A percentile compares a stretch with the other conserved stretches of the same genome.
These are phyloP conservation scores for Lichenostomus cassidix DNA, from an alignment of 2,113 vertebrate genomes.

Conservation along the genomic window DNA sequence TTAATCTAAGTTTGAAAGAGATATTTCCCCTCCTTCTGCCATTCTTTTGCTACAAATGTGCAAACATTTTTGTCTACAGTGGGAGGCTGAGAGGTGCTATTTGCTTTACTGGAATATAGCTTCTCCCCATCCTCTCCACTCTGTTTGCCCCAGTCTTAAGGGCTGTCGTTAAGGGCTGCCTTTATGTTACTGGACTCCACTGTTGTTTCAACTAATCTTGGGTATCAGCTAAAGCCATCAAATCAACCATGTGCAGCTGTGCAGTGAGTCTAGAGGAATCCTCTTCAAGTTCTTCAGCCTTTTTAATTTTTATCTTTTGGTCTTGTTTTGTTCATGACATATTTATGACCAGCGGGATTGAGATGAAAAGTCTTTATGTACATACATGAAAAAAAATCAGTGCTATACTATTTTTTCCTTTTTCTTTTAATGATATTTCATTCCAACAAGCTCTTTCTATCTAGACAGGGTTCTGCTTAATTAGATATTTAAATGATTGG, in stretches of 20 bases:
- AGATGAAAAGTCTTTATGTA: not conserved
- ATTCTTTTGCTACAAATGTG: slow-evolving; percentile 40
- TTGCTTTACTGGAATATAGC: not conserved
- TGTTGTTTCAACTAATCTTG: slow-evolving; percentile 21
- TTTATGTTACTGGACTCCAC: not conserved
- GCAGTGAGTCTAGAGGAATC: not conserved
- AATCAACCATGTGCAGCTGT: slow-evolving; percentile 28
- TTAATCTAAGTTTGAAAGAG: slow-evolving; percentile 73
- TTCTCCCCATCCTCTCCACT: not conserved
- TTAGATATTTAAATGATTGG: slow-evolving; percentile 82
- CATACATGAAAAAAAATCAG: not conserved
- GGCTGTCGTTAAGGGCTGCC: slow-evolving; percentile 9
- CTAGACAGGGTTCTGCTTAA: slow-evolving; percentile 68
- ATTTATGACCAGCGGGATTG: not conserved
- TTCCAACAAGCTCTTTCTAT: slow-evolving; percentile 30
- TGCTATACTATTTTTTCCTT: not conserved
- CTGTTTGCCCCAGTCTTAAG: slow-evolving; percentile 11
- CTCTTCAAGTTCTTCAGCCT: not conserved
- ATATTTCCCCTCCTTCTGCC: slow-evolving; percentile 47
- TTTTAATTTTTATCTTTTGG: not conserved
- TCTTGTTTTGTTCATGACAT: not conserved
- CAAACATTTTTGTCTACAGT: not conserved
- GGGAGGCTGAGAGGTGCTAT: not conserved
- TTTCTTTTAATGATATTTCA: slow-evolving; percentile 11
- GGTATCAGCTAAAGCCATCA: slow-evolving; percentile 27